Percentiles rank a stretch among this genome's conserved stretches.
phyloP scores from a whole-genome alignment of 1,140 invertebrate genomes.

The Leucophenga varia region DNA sequence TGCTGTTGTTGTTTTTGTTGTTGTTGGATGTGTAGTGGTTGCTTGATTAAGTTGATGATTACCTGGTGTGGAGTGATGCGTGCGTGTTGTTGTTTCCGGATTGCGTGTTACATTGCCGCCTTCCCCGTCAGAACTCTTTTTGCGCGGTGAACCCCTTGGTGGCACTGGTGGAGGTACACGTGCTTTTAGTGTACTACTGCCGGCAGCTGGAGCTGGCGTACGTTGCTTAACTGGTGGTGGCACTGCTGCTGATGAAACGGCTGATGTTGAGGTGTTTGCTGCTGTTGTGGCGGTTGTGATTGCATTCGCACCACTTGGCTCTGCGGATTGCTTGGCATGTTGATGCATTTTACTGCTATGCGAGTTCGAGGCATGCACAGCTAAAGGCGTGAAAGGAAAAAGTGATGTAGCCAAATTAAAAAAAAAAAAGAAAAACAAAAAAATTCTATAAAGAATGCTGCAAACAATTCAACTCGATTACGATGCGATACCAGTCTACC shows the following conservation, averaged over 20 bases:
- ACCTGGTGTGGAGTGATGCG: conserved; percentile 41
- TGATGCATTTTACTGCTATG: conserved; percentile 45
- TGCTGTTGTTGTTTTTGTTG: conserved; percentile 4
- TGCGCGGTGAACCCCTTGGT: conserved; percentile 70
- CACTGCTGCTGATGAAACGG: conserved; percentile 14
- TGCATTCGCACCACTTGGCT: conserved; percentile 18
- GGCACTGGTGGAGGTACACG: conserved; percentile 79
- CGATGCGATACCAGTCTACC: no score
- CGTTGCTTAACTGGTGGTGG: conserved; percentile 43
- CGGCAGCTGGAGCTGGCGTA: conserved; percentile 16
- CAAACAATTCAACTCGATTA: no score
- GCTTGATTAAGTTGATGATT: conserved; percentile 20
- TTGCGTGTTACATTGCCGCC: conserved; percentile 57
- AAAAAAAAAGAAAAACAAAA: no score
- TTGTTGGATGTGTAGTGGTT: conserved; percentile 1
- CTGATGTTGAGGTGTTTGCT: conserved; percentile 4
- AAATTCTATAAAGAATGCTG: no score
- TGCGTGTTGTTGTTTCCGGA: conserved; percentile 19
- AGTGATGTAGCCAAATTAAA: no score
- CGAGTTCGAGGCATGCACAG: conserved; percentile 39
- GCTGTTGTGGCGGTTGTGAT: conserved; percentile 8
- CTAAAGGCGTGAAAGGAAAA: conserved; percentile 11
- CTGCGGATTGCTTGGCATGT: conserved; percentile 24
- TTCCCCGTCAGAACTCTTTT: conserved; percentile 59
- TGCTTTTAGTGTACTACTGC: conserved; percentile 57